Evolutionary conservation across 1,140 invertebrate genomes (phyloP).

Genomic region (Drosophila orosa): DNA sequence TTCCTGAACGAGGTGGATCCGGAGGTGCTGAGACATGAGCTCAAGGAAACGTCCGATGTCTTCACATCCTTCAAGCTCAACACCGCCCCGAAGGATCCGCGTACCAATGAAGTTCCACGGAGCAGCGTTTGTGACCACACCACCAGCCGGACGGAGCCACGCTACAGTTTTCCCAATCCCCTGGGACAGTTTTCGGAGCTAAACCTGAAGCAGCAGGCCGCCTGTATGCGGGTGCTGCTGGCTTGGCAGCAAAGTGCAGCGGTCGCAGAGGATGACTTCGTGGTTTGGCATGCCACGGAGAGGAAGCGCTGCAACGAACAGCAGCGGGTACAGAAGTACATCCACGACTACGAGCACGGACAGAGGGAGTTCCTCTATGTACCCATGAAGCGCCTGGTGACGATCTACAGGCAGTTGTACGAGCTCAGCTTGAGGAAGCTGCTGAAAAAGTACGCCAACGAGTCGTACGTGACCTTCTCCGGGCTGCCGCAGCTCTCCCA

Average conservation of each 20-base stretch:
- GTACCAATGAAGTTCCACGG: conserved; percentile 33
- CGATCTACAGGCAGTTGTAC: conserved; percentile 47
- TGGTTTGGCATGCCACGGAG: conserved; percentile 45
- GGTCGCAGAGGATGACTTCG: conserved; percentile 37
- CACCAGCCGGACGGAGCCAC: not conserved
- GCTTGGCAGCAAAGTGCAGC: conserved; percentile 32
- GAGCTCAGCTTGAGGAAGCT: conserved; percentile 9
- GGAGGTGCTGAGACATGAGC: conserved; percentile 38
- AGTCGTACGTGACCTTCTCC: conserved; percentile 39
- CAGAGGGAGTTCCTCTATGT: conserved; percentile 42
- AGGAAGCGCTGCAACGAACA: conserved; percentile 50
- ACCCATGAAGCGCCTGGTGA: conserved; percentile 52
- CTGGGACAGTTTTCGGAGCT: conserved; percentile 29
- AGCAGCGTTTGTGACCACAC: conserved; percentile 28
- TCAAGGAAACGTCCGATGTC: conserved; percentile 2
- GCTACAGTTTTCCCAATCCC: conserved; percentile 42
- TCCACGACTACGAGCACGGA: conserved; percentile 34
- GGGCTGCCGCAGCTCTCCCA: conserved; percentile 58
- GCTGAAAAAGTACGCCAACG: conserved; percentile 9
- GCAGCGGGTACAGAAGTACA: conserved; percentile 49
- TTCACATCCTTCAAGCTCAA: conserved; percentile 39
- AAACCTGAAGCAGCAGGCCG: conserved; percentile 38
- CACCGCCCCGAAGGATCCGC: conserved; percentile 43
- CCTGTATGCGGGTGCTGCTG: conserved; percentile 57
- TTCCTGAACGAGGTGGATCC: conserved; percentile 61